Percentiles rank a stretch among this genome's conserved stretches.
These are phyloP conservation scores for Camponotus floridanus DNA, from an alignment of 1,140 invertebrate genomes.

Conservation along the genomic window DNA sequence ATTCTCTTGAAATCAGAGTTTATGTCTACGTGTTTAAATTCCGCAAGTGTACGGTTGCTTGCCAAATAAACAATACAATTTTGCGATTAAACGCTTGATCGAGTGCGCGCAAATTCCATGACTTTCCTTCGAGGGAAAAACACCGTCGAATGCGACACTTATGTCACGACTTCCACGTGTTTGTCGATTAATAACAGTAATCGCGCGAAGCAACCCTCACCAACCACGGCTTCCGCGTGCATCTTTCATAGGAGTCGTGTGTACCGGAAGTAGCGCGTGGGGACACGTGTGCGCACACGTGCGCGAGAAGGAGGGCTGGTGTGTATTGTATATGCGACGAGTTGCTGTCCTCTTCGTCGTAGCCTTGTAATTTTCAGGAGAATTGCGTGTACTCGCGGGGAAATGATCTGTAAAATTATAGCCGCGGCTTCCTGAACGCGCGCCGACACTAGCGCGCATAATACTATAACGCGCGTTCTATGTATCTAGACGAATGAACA, in stretches of 20 bases:
- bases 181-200: conserved; percentile 25
- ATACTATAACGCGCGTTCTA: background rate
- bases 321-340: background rate
- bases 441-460: background rate
- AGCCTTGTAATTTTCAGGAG: conserved; percentile 66
- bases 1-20: background rate
- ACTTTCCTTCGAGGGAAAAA: background rate
- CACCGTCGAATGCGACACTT: conserved; percentile 7
- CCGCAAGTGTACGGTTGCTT: background rate
- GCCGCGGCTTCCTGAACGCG: conserved; percentile 64
- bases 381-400: conserved; percentile 62
- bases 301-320: conserved; percentile 42
- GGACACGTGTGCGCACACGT: conserved; percentile 31
- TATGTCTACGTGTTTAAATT: background rate
- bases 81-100: background rate
- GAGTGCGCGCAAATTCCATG: background rate
- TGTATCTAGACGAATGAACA: background rate
- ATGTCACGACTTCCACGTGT: background rate
- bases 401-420: conserved; percentile 75
- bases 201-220: background rate
- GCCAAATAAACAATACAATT: background rate
- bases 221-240: conserved; percentile 23
- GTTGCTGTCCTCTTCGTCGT: conserved; percentile 17
- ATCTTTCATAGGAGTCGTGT: conserved; percentile 32
- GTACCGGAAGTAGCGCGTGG: conserved; percentile 35